Conservation (phyloP, 2,797 vertebrate species). For the Micrastur ruficollis region DNA sequence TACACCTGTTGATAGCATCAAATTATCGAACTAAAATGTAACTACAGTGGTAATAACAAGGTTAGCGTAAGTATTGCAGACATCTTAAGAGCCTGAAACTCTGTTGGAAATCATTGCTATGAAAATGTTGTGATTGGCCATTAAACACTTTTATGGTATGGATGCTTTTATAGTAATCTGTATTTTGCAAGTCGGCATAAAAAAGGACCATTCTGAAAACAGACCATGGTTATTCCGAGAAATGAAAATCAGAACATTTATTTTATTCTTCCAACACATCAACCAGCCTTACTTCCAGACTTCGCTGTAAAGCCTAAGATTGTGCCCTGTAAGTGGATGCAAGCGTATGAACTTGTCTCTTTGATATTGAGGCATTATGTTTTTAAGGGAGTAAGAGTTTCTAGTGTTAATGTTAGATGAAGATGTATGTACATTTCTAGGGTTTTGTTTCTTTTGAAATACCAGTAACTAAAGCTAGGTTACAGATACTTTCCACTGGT, state of each 20-base stretch:
- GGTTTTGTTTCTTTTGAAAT: background rate
- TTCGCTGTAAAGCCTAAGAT: background rate
- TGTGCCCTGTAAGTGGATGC: background rate
- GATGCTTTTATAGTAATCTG: background rate
- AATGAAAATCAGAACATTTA: background rate
- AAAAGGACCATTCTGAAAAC: conserved; percentile 60
- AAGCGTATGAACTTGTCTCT: background rate
- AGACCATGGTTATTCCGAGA: background rate
- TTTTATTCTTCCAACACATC: background rate
- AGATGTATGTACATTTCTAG: background rate
- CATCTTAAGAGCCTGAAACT: background rate
- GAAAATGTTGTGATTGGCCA: background rate
- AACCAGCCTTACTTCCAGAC: background rate
- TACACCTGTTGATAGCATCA: background rate
- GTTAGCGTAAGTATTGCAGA: background rate
- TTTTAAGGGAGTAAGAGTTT: background rate
- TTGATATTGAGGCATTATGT: background rate
- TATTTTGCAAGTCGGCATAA: background rate
- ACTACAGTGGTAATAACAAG: background rate
- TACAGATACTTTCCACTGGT: background rate
- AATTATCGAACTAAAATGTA: background rate
- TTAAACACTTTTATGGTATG: background rate
- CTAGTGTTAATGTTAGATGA: background rate
- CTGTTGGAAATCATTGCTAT: background rate
- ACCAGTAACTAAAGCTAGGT: background rate